Evolutionary conservation across 2,888 invertebrate genomes (phyloP).

Genomic region (Philereme transversata): DNA sequence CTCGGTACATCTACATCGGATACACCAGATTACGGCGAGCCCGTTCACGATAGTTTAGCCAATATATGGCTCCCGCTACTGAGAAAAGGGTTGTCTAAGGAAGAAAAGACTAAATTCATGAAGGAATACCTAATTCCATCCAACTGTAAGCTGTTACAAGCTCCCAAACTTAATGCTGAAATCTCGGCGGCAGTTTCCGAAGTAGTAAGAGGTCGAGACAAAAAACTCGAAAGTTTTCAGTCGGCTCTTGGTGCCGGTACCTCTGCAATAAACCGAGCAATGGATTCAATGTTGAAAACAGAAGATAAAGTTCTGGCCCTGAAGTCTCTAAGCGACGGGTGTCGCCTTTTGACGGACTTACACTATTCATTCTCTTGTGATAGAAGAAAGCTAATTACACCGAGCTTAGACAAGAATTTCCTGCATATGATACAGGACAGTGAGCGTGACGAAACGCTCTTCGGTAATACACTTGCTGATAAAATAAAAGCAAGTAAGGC

Average conservation of each 20-base stretch:
- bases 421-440: too few species aligned
- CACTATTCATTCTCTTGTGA: slow-evolving; percentile 1
- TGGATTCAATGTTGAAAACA: slow-evolving; percentile 9
- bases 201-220: slow-evolving; percentile 7
- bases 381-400: slow-evolving; percentile 6
- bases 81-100: background rate
- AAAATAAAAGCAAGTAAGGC: slow-evolving; percentile 12
- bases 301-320: slow-evolving; percentile 1
- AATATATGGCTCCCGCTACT: too few species aligned
- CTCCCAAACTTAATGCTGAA: slow-evolving; percentile 2
- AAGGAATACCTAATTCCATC: slow-evolving; percentile 14
- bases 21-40: too few species aligned
- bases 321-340: slow-evolving; percentile 1
- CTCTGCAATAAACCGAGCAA: slow-evolving; percentile 8
- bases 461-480: background rate
- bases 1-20: too few species aligned
- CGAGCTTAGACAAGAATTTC: too few species aligned
- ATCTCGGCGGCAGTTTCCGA: slow-evolving; percentile 12
- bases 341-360: background rate
- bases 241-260: slow-evolving; percentile 8
- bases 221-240: slow-evolving; percentile 5
- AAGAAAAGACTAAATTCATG: background rate
- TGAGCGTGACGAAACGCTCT: too few species aligned
- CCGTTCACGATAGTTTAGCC: too few species aligned
- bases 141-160: slow-evolving; percentile 8